Evolutionary conservation across 2,113 vertebrate genomes (phyloP).

Genomic region (Mionectes macconnelli): DNA sequence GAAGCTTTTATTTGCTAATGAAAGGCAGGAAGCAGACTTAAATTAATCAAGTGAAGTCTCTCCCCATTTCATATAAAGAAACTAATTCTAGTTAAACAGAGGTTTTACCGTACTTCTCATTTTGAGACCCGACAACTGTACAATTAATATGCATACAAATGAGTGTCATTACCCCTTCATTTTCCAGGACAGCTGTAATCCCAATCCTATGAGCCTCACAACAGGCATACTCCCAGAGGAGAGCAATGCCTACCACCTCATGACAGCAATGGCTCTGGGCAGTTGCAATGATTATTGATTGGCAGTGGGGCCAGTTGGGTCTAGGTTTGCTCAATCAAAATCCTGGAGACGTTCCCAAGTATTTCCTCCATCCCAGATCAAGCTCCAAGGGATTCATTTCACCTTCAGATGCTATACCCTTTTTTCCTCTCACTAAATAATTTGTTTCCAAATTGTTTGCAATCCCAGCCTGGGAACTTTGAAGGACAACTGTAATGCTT

Average conservation of each 20-base stretch:
- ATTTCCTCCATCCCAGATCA: not conserved
- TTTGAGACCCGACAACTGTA: not conserved
- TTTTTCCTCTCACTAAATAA: not conserved
- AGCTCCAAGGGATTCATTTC: not conserved
- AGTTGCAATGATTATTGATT: not conserved
- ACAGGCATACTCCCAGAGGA: not conserved
- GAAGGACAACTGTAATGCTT: not conserved
- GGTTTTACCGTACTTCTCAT: not conserved
- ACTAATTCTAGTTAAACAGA: not conserved
- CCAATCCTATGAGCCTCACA: not conserved
- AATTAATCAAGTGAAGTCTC: not conserved
- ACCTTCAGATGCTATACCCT: not conserved
- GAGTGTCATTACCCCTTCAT: not conserved
- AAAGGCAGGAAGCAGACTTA: constrained; percentile 3
- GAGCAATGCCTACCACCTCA: fast-evolving
- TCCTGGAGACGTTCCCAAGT: not conserved
- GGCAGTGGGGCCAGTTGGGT: not conserved
- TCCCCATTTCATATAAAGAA: not conserved
- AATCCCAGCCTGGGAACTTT: not conserved
- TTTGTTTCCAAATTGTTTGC: not conserved
- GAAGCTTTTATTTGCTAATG: not conserved
- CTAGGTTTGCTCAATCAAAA: not conserved
- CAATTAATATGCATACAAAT: not conserved
- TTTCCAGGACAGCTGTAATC: not conserved
- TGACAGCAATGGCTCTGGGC: fast-evolving